Percentiles rank a stretch among this genome's conserved stretches.
Evolutionary conservation across 2,888 invertebrate genomes (phyloP).

Genomic region (Podabrus alpinus): DNA sequence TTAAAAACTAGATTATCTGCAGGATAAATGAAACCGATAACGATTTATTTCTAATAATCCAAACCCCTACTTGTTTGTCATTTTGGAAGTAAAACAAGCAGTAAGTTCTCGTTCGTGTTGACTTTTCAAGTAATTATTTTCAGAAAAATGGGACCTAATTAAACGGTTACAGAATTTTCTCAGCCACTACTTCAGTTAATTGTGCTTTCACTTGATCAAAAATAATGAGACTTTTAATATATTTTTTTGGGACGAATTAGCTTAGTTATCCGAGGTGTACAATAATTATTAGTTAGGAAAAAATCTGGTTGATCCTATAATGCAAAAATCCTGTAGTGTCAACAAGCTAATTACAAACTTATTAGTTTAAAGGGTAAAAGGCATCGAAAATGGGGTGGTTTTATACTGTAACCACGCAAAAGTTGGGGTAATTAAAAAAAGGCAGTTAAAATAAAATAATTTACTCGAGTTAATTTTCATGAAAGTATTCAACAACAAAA

Average conservation of each 20-base stretch:
- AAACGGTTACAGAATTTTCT: not conserved
- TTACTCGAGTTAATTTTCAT: not conserved
- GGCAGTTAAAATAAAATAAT: not conserved
- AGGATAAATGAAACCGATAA: not conserved
- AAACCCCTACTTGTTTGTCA: not conserved
- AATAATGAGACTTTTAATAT: not conserved
- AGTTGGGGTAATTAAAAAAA: not conserved
- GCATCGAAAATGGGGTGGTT: not conserved
- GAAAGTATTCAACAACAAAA: not conserved
- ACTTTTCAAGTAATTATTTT: not conserved
- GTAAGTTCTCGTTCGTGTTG: not conserved
- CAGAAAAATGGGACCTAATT: not conserved
- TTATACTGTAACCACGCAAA: not conserved
- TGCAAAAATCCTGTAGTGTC: constrained; percentile 3
- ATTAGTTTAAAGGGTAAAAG: not conserved
- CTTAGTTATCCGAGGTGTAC: not conserved
- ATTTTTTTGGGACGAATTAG: not conserved
- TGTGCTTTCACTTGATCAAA: not conserved
- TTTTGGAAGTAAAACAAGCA: not conserved
- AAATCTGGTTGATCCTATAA: not conserved
- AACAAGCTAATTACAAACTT: not conserved
- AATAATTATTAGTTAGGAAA: not conserved
- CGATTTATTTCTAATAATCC: not conserved
- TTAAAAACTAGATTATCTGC: not conserved
- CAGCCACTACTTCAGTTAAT: not conserved